Evolutionary conservation across 2,113 vertebrate species (phyloP).

Genomic region (Pyxicephalus adspersus): DNA sequence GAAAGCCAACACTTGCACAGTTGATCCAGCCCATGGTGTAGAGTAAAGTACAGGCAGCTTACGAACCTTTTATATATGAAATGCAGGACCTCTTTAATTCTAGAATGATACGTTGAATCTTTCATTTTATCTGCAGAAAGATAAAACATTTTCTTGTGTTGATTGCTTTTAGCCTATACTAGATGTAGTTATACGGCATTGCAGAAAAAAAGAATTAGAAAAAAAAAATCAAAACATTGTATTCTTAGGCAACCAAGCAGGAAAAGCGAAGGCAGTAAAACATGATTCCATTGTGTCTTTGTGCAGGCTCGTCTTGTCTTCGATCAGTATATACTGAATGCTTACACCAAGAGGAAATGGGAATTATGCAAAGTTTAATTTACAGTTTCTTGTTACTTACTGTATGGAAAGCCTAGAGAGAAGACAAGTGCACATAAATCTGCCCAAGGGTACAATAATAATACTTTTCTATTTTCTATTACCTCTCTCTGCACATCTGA

Average conservation of each 20-base stretch:
- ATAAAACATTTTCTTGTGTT: too few species aligned
- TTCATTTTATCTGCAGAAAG: too few species aligned
- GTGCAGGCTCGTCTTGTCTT: not conserved
- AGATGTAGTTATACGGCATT: too few species aligned
- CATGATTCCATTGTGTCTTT: slow-evolving; percentile 14
- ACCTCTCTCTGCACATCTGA: slow-evolving; percentile 40
- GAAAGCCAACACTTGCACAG: too few species aligned
- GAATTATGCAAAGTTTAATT: slow-evolving; percentile 44
- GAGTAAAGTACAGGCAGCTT: too few species aligned
- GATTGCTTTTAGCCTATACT: too few species aligned
- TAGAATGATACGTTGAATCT: too few species aligned
- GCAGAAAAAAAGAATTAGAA: too few species aligned
- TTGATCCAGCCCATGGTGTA: too few species aligned
- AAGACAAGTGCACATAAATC: slow-evolving; percentile 37
- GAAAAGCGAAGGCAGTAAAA: slow-evolving; percentile 30
- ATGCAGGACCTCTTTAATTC: too few species aligned
- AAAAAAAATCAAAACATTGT: not conserved
- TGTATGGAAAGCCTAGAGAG: slow-evolving; percentile 12
- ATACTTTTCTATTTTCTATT: slow-evolving; percentile 49
- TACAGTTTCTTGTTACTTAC: slow-evolving; percentile 46
- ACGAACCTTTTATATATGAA: too few species aligned
- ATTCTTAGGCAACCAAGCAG: slow-evolving; percentile 1
- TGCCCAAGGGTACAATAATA: slow-evolving; percentile 47
- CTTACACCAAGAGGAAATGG: slow-evolving; percentile 33
- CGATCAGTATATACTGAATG: slow-evolving; percentile 29